phyloP scores from a whole-genome alignment of 2,888 invertebrate genomes.

The Dimorphilus gyrociliatus region DNA sequence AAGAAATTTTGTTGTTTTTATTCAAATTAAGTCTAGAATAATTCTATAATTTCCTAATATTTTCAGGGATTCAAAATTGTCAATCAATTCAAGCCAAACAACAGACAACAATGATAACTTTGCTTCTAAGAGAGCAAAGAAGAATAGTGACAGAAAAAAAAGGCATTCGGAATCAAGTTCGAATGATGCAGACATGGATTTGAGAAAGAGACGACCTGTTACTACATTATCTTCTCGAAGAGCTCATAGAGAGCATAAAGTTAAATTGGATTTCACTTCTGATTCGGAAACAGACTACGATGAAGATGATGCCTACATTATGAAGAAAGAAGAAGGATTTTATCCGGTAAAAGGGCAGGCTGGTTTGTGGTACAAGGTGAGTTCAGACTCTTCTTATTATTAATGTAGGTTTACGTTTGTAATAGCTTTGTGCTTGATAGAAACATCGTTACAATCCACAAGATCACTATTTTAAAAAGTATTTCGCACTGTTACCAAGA shows the following conservation, averaged over 20 bases:
- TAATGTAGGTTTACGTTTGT: no score
- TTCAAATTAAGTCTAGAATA: no score
- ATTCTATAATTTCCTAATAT: no score
- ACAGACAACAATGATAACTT: no score
- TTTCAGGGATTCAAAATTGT: no score
- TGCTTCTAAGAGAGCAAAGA: no score
- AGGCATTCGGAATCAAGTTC: no score
- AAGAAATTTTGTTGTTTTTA: no score
- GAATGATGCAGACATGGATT: neutral
- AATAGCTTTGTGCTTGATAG: no score
- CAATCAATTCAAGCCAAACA: no score
- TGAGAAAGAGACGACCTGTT: conserved; percentile 8
- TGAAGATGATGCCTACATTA: conserved; percentile 13
- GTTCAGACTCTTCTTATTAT: no score
- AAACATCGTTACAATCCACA: conserved; percentile 22
- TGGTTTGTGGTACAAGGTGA: conserved; percentile 31
- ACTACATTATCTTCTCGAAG: conserved; percentile 19
- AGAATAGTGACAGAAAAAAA: no score
- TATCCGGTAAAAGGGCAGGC: conserved; percentile 24
- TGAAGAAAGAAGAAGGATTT: conserved; percentile 20
- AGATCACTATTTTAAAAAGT: conserved; percentile 24
- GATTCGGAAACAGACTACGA: conserved; percentile 13
- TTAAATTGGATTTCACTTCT: conserved; percentile 15
- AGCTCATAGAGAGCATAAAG: conserved; percentile 18
- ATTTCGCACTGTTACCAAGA: conserved; percentile 26